Base-by-base conservation (phyloP, 2,113 vertebrate species). In the Cathartes aura region DNA sequence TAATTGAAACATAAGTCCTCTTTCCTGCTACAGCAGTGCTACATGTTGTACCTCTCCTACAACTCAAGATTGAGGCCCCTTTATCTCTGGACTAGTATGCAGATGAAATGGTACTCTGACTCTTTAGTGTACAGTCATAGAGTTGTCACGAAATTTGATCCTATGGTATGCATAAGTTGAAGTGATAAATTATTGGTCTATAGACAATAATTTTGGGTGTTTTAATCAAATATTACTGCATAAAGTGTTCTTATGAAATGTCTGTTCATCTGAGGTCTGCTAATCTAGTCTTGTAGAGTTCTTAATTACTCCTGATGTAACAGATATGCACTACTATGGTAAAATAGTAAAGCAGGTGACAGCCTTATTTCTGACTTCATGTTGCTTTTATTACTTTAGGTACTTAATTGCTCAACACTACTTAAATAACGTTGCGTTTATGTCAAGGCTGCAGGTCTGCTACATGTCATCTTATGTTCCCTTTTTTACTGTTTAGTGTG, bases 291-390 rank as follows among this genome's bases (percentile, higher is more conserved):
- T 55, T 75, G 40, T 45, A 32, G 32, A 68, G 32, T 9, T 58
- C 24, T 67, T 60, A n/a, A 30, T 60, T 48, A 34, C 7, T 50
- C 14, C 8, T 16, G 18, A 11, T 68, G 32, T 26, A 66, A 13
- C 7, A 43, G 40, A 40, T 71, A 9, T 0, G 9, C 36, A 10
- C 23, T 83, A 0, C 34, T 34, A 0, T 40, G 58, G 20, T 63
- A 9, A 80, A 70, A 52, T 2, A 90, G 34, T 20, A 18, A 60
- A 36, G 36, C 14, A 13, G 20, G 42, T 23, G 27, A 6, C 36
- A 45, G 52, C 52, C 26, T 85, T 10, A 12, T 32, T 66, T 43
- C 47, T 63, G 71, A 63, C 38, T 63, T 87, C 2, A 4, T 14
- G 23, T 42, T 82, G 29, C n/a, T 80, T 86, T 75, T 53, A 6